Evolutionary conservation across 2,888 invertebrate genomes (phyloP).

Genomic region (Heliconius sara): DNA sequence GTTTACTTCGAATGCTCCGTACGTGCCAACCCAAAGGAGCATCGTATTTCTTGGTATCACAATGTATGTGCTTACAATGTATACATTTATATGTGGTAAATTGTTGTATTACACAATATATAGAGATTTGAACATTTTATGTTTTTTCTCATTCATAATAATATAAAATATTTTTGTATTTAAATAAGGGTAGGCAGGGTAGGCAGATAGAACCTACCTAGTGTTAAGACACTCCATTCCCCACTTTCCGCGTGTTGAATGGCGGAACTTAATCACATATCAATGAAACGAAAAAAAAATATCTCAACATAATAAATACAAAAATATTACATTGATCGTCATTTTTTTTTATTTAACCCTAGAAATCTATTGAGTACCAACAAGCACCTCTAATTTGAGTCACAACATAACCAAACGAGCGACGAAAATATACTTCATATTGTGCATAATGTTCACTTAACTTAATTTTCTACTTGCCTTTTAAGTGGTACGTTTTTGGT

Average conservation of each 20-base stretch:
- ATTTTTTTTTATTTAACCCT: not conserved
- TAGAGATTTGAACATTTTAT: too few species aligned
- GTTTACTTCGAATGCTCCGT: constrained; percentile 95
- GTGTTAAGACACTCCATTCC: too few species aligned
- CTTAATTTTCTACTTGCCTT: constrained; percentile 16
- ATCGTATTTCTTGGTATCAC: constrained; percentile 95
- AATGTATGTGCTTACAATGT: constrained; percentile 87
- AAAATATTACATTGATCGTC: not conserved
- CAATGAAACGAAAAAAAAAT: too few species aligned
- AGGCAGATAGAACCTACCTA: too few species aligned
- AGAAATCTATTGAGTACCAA: not conserved
- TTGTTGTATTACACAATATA: not conserved
- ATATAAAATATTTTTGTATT: not conserved
- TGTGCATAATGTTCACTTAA: constrained; percentile 7
- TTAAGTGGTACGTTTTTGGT: constrained; percentile 21
- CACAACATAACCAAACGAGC: not conserved
- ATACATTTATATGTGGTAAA: not conserved
- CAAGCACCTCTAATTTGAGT: not conserved
- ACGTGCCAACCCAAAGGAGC: constrained; percentile 91
- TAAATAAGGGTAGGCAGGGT: too few species aligned
- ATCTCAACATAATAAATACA: too few species aligned
- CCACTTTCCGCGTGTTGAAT: too few species aligned
- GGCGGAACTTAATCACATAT: too few species aligned
- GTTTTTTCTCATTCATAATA: not conserved
- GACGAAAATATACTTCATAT: not conserved